Base-by-base conservation (phyloP, 1,140 invertebrate species). In the Mamestra configurata region DNA sequence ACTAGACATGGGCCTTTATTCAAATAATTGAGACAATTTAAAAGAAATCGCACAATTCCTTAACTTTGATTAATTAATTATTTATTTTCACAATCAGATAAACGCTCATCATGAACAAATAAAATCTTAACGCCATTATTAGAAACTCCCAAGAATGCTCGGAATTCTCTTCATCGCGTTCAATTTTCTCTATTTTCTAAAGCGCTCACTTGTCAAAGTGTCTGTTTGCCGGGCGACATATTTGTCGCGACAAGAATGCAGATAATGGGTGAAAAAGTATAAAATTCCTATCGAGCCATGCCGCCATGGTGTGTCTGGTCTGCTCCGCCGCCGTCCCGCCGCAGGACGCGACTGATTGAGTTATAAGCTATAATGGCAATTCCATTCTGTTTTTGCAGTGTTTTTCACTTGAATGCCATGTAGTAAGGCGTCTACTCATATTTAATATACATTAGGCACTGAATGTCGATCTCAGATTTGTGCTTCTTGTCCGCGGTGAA, bases 311-410 rank as follows among this genome's bases (percentile, higher is more conserved):
- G 40, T 43, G 10, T 1, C n/a, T n/a, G n/a, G n/a, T n/a, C 80
- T 84, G 77, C 82, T 10, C 18, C 20, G 18, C 51, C 20, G 49
- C 20, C 57, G n/a, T n/a, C 57, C 22, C 57, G 22, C 79, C 43
- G 68, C 55, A 70, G 37, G 66, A 49, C 66, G 43, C 66, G 24
- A 84, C 89, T 93, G 91, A 94, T 94, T 93, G 92, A 94, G 92
- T 94, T 94, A 94, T 94, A 93, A 93, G 89, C 89, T 92, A 92
- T 92, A 93, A 94, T 92, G 89, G 90, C 90, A 87, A 90, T 88
- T 89, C 88, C 89, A 90, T 90, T 87, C 88, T 88, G 93, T 94
- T 94, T 94, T 93, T 93, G 92, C 90, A 86, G 82, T 83, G 90
- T 92, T 94, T 92, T 91, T 92, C 91, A 92, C 88, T 89, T 90